Evolutionary conservation across 2,113 vertebrate genomes (phyloP).

Genomic region (Theristicus caerulescens): DNA sequence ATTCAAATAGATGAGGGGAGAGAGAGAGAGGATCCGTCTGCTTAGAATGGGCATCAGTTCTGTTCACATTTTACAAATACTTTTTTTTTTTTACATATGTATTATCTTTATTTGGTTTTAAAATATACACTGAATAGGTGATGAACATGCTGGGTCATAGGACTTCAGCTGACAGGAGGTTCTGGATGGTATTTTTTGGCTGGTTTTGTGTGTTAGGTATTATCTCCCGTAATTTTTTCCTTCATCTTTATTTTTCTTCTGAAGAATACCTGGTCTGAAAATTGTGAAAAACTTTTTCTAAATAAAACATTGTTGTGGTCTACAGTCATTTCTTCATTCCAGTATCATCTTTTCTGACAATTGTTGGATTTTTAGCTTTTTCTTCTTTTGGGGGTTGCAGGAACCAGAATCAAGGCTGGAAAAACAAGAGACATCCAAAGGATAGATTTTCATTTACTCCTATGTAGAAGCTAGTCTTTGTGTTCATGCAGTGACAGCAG

Average conservation of each 20-base stretch:
- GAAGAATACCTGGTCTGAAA: background rate
- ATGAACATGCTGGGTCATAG: background rate
- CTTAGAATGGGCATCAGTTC: background rate
- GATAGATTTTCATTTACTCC: background rate
- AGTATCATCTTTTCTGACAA: background rate
- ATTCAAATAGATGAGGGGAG: background rate
- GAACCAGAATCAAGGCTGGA: background rate
- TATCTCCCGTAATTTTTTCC: background rate
- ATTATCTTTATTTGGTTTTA: background rate
- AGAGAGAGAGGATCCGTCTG: background rate
- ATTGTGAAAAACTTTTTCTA: background rate
- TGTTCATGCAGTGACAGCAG: background rate
- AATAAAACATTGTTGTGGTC: background rate
- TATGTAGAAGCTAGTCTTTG: background rate
- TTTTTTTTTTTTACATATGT: background rate
- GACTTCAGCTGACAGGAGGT: background rate
- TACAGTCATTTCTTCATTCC: background rate
- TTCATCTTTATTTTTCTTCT: background rate
- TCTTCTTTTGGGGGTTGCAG: background rate
- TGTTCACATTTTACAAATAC: background rate
- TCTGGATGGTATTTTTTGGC: background rate
- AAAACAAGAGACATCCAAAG: background rate
- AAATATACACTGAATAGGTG: background rate
- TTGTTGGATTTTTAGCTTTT: background rate
- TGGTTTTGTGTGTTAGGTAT: background rate